Evolutionary conservation across 2,113 vertebrate species (phyloP).

Genomic region (Pogona vitticeps): DNA sequence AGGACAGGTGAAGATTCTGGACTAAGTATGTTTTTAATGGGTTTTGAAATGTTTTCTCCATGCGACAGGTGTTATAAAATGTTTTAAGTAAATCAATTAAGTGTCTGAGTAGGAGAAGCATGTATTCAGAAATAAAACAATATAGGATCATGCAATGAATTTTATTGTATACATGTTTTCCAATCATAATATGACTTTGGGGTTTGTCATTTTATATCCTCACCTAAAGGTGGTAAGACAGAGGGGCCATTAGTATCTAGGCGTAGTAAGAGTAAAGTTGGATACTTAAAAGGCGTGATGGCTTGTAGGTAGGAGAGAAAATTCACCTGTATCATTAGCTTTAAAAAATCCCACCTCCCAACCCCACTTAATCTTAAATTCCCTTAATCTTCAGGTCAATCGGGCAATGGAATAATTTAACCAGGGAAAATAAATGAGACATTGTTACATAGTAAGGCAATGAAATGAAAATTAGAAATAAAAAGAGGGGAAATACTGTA

Average conservation of each 20-base stretch:
- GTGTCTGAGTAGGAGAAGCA: neutral
- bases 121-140: neutral
- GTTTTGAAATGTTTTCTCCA: neutral
- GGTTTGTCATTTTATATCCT: neutral
- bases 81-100: neutral
- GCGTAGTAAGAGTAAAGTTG: neutral
- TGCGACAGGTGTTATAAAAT: neutral
- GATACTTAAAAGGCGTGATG: conserved; percentile 32
- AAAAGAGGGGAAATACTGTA: neutral
- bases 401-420: conserved; percentile 14
- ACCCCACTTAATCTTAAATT: neutral
- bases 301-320: conserved; percentile 38
- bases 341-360: too few relatives aligned
- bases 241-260: conserved; percentile 1
- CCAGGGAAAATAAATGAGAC: conserved; percentile 20
- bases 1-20: too few relatives aligned
- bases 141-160: neutral
- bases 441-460: neutral
- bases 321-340: conserved; percentile 5
- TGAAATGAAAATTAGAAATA: neutral
- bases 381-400: conserved; percentile 35
- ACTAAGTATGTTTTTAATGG: neutral
- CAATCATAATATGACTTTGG: neutral
- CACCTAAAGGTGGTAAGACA: conserved; percentile 10
- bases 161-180: neutral